Conservation (phyloP, 2,113 vertebrate species). For the Lophotis ruficrista region DNA sequence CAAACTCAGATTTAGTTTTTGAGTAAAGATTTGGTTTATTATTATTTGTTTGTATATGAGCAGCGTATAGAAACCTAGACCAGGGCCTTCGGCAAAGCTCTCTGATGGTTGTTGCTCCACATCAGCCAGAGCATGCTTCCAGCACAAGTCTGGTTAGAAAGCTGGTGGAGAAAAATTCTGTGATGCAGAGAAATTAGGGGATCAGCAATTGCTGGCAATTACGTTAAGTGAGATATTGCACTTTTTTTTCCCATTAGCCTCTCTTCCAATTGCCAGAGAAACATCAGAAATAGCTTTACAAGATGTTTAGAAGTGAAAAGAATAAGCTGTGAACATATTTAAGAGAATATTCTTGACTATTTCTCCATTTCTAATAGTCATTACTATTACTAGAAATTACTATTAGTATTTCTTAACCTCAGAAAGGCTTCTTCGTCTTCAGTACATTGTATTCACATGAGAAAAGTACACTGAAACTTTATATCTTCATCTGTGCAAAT, state of each 20-base stretch:
- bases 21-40: neutral
- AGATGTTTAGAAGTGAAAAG: neutral
- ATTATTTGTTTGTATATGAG: neutral
- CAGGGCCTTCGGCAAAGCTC: neutral
- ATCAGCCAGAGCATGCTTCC: neutral
- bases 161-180: neutral
- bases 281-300: neutral
- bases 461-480: neutral
- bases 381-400: neutral
- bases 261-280: neutral
- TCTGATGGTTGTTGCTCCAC: neutral
- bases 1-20: neutral
- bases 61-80: neutral
- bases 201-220: neutral
- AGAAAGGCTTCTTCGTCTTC: neutral
- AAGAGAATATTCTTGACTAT: neutral
- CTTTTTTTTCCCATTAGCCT: neutral
- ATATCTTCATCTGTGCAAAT: neutral
- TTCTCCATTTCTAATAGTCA: neutral
- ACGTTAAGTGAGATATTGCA: neutral
- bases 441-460: neutral
- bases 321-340: neutral
- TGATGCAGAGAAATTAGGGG: neutral
- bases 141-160: neutral
- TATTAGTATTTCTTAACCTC: neutral